A percentile compares a stretch with the other conserved stretches of the same genome.
phyloP scores from a whole-genome alignment of 2,113 vertebrate genomes.

The Pedionomus torquatus region DNA sequence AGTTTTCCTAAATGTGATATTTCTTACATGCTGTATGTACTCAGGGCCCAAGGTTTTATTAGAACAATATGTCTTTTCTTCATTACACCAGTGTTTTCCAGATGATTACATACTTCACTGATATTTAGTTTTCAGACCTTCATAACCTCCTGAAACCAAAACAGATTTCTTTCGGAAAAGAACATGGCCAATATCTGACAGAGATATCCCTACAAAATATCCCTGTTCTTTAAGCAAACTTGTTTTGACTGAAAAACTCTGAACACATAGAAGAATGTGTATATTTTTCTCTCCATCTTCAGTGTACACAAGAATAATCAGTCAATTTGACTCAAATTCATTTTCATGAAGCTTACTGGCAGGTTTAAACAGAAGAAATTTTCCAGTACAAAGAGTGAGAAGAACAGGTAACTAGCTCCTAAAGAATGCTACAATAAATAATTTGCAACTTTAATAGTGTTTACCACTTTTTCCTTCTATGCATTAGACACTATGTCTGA shows the following conservation, averaged over 20 bases:
- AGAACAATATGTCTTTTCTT: constrained; percentile 30
- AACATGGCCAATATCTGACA: not conserved
- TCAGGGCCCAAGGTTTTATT: constrained; percentile 21
- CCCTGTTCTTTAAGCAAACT: not conserved
- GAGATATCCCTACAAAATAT: not conserved
- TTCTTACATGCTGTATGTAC: not conserved
- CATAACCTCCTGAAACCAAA: not conserved
- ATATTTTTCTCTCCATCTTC: not conserved
- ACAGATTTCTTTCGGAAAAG: not conserved
- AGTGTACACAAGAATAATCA: not conserved
- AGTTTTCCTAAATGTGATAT: not conserved
- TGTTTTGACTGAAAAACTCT: not conserved
- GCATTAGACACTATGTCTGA: not conserved
- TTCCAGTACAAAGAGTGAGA: not conserved
- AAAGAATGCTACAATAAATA: not conserved
- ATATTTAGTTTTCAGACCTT: not conserved
- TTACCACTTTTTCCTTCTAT: not conserved
- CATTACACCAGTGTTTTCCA: not conserved
- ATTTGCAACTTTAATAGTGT: not conserved
- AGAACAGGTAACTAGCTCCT: not conserved
- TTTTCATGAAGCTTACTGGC: not conserved
- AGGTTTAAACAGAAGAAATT: not conserved
- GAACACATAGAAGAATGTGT: not conserved
- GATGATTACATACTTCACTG: not conserved
- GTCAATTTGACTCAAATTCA: not conserved